Evolutionary conservation across 2,888 invertebrate species (phyloP).

Genomic region (Lasiommata megera): DNA sequence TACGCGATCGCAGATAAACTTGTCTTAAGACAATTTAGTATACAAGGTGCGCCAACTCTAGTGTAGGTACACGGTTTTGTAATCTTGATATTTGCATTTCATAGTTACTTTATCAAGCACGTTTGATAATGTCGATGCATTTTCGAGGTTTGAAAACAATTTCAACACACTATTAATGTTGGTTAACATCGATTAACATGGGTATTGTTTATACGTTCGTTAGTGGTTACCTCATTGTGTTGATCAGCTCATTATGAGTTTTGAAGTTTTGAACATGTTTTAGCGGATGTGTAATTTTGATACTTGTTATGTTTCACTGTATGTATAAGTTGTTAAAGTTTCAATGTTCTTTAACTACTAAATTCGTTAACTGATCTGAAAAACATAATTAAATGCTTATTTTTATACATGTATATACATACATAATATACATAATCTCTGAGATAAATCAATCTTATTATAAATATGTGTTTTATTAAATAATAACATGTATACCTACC

Average conservation of each 20-base stretch:
- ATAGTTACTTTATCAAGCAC: constrained; percentile 20
- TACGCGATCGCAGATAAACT: background rate
- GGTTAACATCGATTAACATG: constrained; percentile 21
- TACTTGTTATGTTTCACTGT: background rate
- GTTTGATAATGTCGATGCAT: constrained; percentile 17
- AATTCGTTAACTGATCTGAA: no score
- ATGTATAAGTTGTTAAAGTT: constrained; percentile 1
- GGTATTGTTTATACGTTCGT: constrained; percentile 22
- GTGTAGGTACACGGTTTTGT: constrained; percentile 10
- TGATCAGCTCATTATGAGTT: constrained; percentile 29
- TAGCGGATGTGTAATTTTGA: constrained; percentile 16
- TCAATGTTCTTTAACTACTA: no score
- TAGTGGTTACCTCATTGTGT: constrained; percentile 18
- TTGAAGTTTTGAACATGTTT: constrained; percentile 13
- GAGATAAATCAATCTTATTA: no score
- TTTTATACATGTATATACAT: no score
- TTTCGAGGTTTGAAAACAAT: constrained; percentile 19
- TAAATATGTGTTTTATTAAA: no score
- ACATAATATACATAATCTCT: no score
- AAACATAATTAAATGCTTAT: no score
- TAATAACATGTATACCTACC: no score
- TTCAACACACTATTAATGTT: constrained; percentile 17
- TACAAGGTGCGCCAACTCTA: background rate
- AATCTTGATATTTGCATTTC: constrained; percentile 29
- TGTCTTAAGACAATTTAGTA: constrained; percentile 6